Evolutionary conservation across 2,797 vertebrate species (phyloP), one percentile per base, ranked within the genome.

Genomic region (Coendou prehensilis): DNA sequence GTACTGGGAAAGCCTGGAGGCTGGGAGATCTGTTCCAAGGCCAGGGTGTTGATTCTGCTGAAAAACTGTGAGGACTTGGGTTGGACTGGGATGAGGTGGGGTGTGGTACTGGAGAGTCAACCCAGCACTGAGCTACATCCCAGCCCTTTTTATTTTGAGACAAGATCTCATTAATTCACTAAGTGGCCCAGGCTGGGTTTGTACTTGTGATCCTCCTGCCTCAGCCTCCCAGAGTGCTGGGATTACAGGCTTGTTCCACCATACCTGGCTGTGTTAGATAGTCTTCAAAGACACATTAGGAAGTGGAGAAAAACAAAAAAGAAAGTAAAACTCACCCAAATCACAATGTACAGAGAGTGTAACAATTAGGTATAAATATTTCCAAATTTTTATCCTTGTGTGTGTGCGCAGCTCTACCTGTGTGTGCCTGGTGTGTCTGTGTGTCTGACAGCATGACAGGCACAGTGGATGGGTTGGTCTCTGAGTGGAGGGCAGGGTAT

Each of bases 401-500:
- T 6, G 4, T 14, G 52, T 10, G 71, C n/a, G 71, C n/a, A 9
- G 56, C 61, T 57, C 4, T 73, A 26, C 71, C 0, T 33, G 61
- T 47, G 86, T 9, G 0, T n/a, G 18, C 17, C 82, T 26, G 59
- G 5, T 0, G 33, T 59, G 28, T 67, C 10, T n/a, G 9, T 0
- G 33, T 41, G 41, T 50, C 9, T 37, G 59, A 18, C 50, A 11
- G 18, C 18, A 22, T 2, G 18, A 33, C 14, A 5, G 4, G 5
- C n/a, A 11, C 23, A 1, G 69, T 0, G 7, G 73, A 20, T 6
- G 64, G 57, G 8, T 11, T 11, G 17, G 13, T 56, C 89, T 81
- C 56, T 54, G 18, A 18, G 33, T 23, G 47, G 45, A 41, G 64
- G 47, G 13, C 5, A 4, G 10, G 26, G 13, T 20, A 1, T 71